A percentile compares a stretch with the other conserved stretches of the same genome.
Conservation (phyloP, 2,888 invertebrate genomes). For the Agrilus mali region DNA sequence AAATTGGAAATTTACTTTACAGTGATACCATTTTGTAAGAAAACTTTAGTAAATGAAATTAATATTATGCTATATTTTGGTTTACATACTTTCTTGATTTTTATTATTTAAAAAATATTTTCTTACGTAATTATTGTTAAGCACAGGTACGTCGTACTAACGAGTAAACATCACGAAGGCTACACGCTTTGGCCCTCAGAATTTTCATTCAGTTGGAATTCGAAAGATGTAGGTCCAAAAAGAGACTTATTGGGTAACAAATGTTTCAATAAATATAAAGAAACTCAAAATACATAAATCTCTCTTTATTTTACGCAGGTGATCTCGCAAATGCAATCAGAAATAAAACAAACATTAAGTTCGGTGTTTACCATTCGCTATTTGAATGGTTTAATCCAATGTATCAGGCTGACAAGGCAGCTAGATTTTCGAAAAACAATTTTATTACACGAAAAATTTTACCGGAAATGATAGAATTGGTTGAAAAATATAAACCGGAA, state of each 20-base stretch:
- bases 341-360: conserved; percentile 45
- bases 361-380: conserved; percentile 76
- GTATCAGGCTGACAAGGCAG: conserved; percentile 55
- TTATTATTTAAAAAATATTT: too few species aligned
- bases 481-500: conserved; percentile 56
- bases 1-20: too few species aligned
- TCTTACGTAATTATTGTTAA: background rate
- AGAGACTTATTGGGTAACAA: conserved; percentile 58
- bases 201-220: conserved; percentile 72
- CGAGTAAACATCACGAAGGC: conserved; percentile 81
- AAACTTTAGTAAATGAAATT: too few species aligned
- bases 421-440: conserved; percentile 46
- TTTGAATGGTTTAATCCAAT: conserved; percentile 84
- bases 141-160: conserved; percentile 62
- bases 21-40: too few species aligned
- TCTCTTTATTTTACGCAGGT: conserved; percentile 25
- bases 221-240: conserved; percentile 64
- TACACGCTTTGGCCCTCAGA: conserved; percentile 72
- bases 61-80: too few species aligned
- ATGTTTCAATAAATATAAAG: conserved; percentile 22
- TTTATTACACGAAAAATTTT: conserved; percentile 62
- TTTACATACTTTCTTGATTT: too few species aligned
- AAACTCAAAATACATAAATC: background rate
- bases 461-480: conserved; percentile 70
- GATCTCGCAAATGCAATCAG: conserved; percentile 60